Percentiles rank a stretch among this genome's conserved stretches.
These are phyloP conservation scores for Arenicola marina DNA, from an alignment of 2,888 invertebrate species.

Conservation along the genomic window DNA sequence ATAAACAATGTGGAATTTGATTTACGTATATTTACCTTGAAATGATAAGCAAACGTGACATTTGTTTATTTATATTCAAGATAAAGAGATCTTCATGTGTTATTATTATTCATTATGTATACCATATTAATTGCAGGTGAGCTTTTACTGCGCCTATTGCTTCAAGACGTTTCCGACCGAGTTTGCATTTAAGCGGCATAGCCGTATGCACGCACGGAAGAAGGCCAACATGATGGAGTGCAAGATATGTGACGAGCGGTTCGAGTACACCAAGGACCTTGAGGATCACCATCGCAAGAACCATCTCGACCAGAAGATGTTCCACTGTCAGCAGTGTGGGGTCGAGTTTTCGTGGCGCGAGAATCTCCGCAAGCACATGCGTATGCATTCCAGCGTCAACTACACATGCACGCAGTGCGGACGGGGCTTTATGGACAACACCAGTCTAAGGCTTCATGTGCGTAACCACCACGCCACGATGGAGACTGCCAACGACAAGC, in stretches of 20 bases:
- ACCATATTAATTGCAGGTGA: no score
- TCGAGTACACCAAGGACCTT: conserved; percentile 13
- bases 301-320: conserved; percentile 25
- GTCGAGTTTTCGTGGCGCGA: conserved; percentile 27
- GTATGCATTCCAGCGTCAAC: not conserved
- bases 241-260: conserved; percentile 2
- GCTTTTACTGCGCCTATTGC: conserved; percentile 19
- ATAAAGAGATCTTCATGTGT: no score
- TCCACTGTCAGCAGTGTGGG: conserved; percentile 21
- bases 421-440: not conserved
- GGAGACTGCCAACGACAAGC: conserved; percentile 9
- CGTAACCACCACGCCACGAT: not conserved
- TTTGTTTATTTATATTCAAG: no score
- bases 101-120: no score
- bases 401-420: not conserved
- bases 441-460: not conserved
- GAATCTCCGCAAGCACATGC: conserved; percentile 24
- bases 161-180: conserved; percentile 24
- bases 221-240: conserved; percentile 1
- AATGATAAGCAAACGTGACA: no score
- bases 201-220: conserved; percentile 17
- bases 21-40: no score
- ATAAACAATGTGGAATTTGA: no score
- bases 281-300: conserved; percentile 26
- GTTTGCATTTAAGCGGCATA: conserved; percentile 19